Conservation (phyloP, 2,888 invertebrate species). For the Acanthosepion pharaonis region DNA sequence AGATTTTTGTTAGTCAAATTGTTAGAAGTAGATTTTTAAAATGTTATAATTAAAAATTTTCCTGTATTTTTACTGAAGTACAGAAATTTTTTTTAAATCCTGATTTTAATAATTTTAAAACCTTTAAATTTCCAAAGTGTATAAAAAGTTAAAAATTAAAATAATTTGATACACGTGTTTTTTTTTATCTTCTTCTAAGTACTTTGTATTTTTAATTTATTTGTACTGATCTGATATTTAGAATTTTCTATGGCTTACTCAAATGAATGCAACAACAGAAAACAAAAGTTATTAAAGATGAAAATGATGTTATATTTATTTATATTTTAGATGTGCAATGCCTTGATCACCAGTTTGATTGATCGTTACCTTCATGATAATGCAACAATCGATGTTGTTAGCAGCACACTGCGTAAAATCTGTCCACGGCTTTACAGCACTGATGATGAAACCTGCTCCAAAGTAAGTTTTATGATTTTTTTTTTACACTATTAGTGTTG, state of each 20-base stretch:
- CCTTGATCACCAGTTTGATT: conserved; percentile 88
- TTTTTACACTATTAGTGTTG: background rate
- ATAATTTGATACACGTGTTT: no score
- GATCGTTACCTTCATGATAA: conserved; percentile 95
- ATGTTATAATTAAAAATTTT: no score
- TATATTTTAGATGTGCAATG: conserved; percentile 75
- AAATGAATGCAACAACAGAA: background rate
- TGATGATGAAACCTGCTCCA: conserved; percentile 96
- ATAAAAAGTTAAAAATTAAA: no score
- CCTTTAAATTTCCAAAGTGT: no score
- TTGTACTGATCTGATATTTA: no score
- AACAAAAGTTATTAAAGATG: background rate
- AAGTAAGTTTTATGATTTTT: conserved; percentile 79
- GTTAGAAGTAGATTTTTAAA: no score
- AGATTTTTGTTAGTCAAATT: no score
- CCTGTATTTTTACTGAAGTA: no score
- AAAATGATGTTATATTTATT: background rate
- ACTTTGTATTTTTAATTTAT: no score
- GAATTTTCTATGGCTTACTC: background rate
- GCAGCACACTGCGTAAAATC: conserved; percentile 87
- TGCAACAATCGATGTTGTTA: conserved; percentile 94
- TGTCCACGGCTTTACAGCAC: conserved; percentile 94
- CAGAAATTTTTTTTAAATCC: no score
- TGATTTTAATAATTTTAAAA: no score
- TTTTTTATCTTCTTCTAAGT: no score